phyloP scores from a whole-genome alignment of 2,113 vertebrate species.

The Saimiri boliviensis region DNA sequence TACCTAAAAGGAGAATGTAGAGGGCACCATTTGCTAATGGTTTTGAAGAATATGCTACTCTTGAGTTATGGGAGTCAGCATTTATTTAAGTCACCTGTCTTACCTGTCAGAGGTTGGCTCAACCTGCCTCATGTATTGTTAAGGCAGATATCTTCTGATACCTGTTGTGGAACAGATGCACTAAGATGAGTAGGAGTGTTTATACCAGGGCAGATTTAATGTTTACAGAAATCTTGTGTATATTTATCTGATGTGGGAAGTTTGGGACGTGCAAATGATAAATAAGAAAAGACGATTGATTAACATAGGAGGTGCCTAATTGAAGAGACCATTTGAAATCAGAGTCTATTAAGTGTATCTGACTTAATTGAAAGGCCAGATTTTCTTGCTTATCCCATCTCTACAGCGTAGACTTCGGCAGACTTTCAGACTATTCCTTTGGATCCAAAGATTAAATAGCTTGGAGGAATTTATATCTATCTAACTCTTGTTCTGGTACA shows the following conservation, averaged over 20 bases:
- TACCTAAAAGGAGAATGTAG: background rate
- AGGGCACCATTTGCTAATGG: background rate
- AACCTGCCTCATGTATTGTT: background rate
- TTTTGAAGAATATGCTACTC: background rate
- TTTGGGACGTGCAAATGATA: background rate
- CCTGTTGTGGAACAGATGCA: background rate
- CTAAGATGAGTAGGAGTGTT: background rate
- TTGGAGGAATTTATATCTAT: slow-evolving; percentile 2
- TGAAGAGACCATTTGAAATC: background rate
- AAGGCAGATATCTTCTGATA: background rate
- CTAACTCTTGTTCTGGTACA: background rate
- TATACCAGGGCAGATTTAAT: background rate
- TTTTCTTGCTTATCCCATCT: background rate
- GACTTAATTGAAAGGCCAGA: slow-evolving; percentile 13
- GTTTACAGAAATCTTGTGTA: background rate
- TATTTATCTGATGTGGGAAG: background rate
- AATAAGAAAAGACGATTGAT: background rate
- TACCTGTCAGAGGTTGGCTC: background rate
- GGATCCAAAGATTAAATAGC: background rate
- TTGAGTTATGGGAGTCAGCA: background rate
- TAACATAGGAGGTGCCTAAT: background rate
- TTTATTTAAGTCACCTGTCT: background rate
- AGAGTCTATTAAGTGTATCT: background rate
- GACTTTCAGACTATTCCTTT: background rate
- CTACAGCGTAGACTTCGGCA: background rate